Evolutionary conservation across 1,140 invertebrate species (phyloP).

Genomic region (Asobara japonica): DNA sequence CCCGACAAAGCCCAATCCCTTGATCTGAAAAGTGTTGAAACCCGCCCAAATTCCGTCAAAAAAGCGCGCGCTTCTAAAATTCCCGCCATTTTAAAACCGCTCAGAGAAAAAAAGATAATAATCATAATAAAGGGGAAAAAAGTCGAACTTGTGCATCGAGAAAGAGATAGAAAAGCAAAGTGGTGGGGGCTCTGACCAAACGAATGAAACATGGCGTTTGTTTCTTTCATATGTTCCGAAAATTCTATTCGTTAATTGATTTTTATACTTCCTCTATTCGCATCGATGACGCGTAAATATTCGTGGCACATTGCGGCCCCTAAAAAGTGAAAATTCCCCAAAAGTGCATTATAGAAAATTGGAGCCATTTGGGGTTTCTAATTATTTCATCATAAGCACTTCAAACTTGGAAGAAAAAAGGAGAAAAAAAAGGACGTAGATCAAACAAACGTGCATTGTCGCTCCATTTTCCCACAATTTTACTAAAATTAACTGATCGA

Average conservation of each 20-base stretch:
- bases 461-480: background rate
- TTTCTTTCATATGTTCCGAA: constrained; percentile 53
- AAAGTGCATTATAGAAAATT: no score
- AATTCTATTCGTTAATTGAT: constrained; percentile 37
- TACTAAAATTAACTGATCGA: background rate
- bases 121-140: constrained; percentile 12
- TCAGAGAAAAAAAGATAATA: no score
- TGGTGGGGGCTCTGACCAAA: constrained; percentile 43
- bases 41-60: background rate
- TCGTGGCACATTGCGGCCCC: constrained; percentile 21
- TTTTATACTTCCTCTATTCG: background rate
- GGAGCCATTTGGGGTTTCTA: no score
- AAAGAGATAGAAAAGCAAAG: background rate
- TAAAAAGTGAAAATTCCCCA: background rate
- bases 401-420: background rate
- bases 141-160: constrained; percentile 22
- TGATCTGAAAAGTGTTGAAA: background rate
- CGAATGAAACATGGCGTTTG: constrained; percentile 62
- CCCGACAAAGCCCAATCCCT: constrained; percentile 36
- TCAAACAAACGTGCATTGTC: constrained; percentile 15
- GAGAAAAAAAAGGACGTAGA: background rate
- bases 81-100: no score
- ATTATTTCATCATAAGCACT: no score
- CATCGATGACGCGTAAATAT: background rate
- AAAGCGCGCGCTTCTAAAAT: no score